Conservation (phyloP, 2,888 invertebrate species). For the Andrena hattorfiana region DNA sequence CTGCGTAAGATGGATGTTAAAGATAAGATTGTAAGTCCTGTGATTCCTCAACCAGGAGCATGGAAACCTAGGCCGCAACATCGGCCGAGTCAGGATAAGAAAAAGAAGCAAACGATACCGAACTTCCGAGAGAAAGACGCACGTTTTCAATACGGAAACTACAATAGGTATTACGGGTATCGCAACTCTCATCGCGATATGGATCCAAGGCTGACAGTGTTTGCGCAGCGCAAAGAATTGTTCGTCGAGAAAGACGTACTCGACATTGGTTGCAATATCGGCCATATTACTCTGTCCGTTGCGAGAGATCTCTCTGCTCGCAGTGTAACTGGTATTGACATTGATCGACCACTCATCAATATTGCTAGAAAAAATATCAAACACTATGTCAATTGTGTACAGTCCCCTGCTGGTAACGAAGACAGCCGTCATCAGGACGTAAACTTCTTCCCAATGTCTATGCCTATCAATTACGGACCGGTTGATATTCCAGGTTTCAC, state of each 20-base stretch:
- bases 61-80: conserved; percentile 89
- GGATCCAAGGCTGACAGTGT: conserved; percentile 94
- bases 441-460: conserved; percentile 93
- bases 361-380: conserved; percentile 91
- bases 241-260: conserved; percentile 96
- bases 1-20: conserved; percentile 89
- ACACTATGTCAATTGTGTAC: conserved; percentile 87
- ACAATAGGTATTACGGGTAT: conserved; percentile 98
- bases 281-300: conserved; percentile 96
- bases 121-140: conserved; percentile 91
- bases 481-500: conserved; percentile 88
- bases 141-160: conserved; percentile 97
- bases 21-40: conserved; percentile 97
- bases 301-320: conserved; percentile 94
- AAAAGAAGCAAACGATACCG: conserved; percentile 83
- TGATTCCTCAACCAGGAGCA: conserved; percentile 95
- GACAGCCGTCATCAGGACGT: conserved; percentile 74
- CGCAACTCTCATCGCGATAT: conserved; percentile 93
- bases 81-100: conserved; percentile 85
- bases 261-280: conserved; percentile 99
- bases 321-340: conserved; percentile 96
- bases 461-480: conserved; percentile 94
- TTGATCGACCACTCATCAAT: conserved; percentile 94
- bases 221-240: conserved; percentile 92
- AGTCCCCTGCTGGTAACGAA: conserved; percentile 82